Evolutionary conservation across 2,888 invertebrate species (phyloP).

Genomic region (Erannis defoliaria): DNA sequence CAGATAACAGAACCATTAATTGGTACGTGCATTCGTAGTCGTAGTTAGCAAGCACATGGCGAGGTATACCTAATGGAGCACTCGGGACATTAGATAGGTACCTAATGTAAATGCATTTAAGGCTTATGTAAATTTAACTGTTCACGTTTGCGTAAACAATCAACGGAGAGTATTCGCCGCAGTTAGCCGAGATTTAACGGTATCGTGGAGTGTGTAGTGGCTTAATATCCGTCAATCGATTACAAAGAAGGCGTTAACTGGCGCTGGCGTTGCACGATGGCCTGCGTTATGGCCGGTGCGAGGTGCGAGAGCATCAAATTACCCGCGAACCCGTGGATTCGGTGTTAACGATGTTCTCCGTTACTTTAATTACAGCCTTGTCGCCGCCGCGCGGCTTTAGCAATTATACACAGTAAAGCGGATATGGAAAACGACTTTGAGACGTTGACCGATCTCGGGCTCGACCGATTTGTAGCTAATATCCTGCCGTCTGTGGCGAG

Average conservation of each 20-base stretch:
- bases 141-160: slow-evolving; percentile 44
- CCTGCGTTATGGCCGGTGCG: slow-evolving; percentile 22
- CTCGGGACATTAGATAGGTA: slow-evolving; percentile 8
- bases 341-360: slow-evolving; percentile 75
- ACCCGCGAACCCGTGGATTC: slow-evolving; percentile 61
- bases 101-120: slow-evolving; percentile 42
- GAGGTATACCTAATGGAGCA: slow-evolving; percentile 11
- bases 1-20: slow-evolving; percentile 45
- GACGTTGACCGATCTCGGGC: slow-evolving; percentile 70
- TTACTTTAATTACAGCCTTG: slow-evolving; percentile 82
- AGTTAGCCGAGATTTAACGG: slow-evolving; percentile 49
- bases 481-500: slow-evolving; percentile 72
- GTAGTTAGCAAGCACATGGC: too few relatives aligned
- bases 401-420: slow-evolving; percentile 79
- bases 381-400: slow-evolving; percentile 70
- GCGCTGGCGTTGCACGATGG: slow-evolving; percentile 21
- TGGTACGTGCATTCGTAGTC: slow-evolving; percentile 38
- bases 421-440: slow-evolving; percentile 75
- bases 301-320: slow-evolving; percentile 57
- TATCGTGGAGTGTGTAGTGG: slow-evolving; percentile 53
- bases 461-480: slow-evolving; percentile 74
- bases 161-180: slow-evolving; percentile 35
- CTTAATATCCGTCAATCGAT: slow-evolving; percentile 60
- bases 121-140: slow-evolving; percentile 45
- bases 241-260: slow-evolving; percentile 52